A percentile compares a stretch with the other conserved stretches of the same genome.
These are phyloP conservation scores for Ichneumoninae sp. DNA, from an alignment of 2,888 invertebrate species.

Conservation along the genomic window DNA sequence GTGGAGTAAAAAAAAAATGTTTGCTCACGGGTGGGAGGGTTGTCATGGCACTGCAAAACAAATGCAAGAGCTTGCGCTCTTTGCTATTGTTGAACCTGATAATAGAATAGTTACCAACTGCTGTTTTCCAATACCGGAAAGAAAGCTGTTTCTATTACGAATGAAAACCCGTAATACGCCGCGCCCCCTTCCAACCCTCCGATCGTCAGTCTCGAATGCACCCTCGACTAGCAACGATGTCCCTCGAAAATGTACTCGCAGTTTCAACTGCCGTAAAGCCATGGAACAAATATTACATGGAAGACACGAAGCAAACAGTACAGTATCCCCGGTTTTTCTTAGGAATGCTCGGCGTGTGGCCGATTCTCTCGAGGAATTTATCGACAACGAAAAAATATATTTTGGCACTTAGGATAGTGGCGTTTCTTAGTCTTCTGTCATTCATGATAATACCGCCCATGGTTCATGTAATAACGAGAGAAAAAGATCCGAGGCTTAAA, in stretches of 20 bases:
- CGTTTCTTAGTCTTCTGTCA: not conserved
- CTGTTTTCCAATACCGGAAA: too few relatives aligned
- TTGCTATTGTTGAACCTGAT: not conserved
- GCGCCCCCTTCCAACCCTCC: not conserved
- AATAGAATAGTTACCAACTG: not conserved
- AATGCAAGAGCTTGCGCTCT: too few relatives aligned
- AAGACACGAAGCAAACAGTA: slow-evolving; percentile 28
- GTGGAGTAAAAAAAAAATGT: not conserved
- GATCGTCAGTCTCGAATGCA: not conserved
- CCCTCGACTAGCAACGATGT: not conserved
- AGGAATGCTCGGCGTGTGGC: slow-evolving; percentile 54
- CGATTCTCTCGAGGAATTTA: slow-evolving; percentile 10
- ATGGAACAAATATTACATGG: not conserved
- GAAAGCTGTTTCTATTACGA: too few relatives aligned
- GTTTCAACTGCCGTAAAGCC: not conserved
- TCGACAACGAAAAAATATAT: not conserved
- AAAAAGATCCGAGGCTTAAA: slow-evolving; percentile 19
- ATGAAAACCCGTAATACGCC: not conserved
- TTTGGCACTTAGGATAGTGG: not conserved
- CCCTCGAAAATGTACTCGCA: not conserved
- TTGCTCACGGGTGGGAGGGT: not conserved
- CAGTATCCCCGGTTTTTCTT: slow-evolving; percentile 43
- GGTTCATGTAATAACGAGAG: not conserved
- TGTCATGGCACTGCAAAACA: too few relatives aligned
- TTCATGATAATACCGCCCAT: not conserved